These are phyloP conservation scores for Seira ritae DNA, from an alignment of 2,888 invertebrate genomes.

Conservation along the genomic window DNA sequence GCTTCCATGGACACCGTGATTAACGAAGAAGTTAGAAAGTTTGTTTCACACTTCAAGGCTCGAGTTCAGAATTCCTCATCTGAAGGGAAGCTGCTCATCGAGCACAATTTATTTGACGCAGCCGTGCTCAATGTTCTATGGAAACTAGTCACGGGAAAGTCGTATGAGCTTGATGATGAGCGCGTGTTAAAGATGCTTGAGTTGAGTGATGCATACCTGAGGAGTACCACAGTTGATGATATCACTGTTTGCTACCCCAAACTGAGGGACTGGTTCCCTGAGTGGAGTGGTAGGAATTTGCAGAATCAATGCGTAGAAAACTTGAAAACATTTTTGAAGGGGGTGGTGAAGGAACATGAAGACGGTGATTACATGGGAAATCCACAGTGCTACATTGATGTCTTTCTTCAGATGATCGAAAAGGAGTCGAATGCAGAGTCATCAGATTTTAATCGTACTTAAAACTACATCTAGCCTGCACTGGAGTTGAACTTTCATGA, in stretches of 20 bases:
- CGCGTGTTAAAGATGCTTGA: not conserved
- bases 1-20: conserved; percentile 33
- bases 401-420: conserved; percentile 28
- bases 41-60: not conserved
- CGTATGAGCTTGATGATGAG: not conserved
- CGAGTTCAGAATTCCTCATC: not conserved
- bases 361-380: not conserved
- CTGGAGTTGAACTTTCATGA: too few species aligned
- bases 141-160: not conserved
- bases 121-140: conserved; percentile 18
- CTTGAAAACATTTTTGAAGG: not conserved
- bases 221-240: not conserved
- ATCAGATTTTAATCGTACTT: not conserved
- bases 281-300: not conserved
- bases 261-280: conserved; percentile 4
- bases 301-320: not conserved
- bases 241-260: not conserved
- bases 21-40: conserved; percentile 32
- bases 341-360: not conserved
- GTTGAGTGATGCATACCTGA: not conserved
- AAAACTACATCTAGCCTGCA: too few species aligned
- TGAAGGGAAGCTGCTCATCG: not conserved
- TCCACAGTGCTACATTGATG: conserved; percentile 29
- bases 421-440: not conserved
- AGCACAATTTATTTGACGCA: not conserved